These are phyloP conservation scores for Volucella inflata DNA, from an alignment of 2,888 invertebrate genomes.

Conservation along the genomic window DNA sequence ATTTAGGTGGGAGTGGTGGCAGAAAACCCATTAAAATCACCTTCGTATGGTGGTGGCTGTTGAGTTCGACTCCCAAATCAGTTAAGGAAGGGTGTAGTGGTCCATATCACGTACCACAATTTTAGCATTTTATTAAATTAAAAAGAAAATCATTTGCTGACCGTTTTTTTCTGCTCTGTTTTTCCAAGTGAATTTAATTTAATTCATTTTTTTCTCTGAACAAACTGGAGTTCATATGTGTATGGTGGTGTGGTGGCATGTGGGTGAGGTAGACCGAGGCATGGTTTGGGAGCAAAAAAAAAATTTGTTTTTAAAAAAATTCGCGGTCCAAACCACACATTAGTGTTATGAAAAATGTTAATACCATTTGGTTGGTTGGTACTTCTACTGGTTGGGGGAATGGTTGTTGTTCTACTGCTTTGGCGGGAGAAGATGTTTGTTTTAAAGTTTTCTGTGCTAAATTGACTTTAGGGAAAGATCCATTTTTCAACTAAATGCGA, in stretches of 20 bases:
- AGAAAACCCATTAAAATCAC: conserved; percentile 68
- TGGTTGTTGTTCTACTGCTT: conserved; percentile 5
- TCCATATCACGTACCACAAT: conserved; percentile 63
- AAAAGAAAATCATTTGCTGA: conserved; percentile 61
- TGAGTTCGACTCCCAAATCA: conserved; percentile 68
- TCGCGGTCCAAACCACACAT: conserved; percentile 70
- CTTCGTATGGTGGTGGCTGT: conserved; percentile 38
- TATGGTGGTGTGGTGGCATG: neutral
- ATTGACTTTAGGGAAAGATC: too few species aligned
- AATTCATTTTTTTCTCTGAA: conserved; percentile 71
- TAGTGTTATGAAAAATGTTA: conserved; percentile 73
- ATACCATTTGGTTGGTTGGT: conserved; percentile 45
- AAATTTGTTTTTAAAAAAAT: conserved; percentile 44
- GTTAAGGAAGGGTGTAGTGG: conserved; percentile 57
- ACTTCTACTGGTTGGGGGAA: neutral
- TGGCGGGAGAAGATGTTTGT: neutral
- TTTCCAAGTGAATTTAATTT: conserved; percentile 61
- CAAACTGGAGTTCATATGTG: conserved; percentile 58
- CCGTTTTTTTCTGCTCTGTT: conserved; percentile 31
- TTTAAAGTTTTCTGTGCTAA: conserved; percentile 1
- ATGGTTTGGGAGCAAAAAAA: conserved; percentile 7
- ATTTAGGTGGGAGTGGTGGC: neutral
- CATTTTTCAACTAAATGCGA: too few species aligned
- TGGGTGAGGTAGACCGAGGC: neutral
- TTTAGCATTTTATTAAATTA: conserved; percentile 68